Base-by-base conservation (phyloP, 2,888 invertebrate species). In the Hetaerina titia region DNA sequence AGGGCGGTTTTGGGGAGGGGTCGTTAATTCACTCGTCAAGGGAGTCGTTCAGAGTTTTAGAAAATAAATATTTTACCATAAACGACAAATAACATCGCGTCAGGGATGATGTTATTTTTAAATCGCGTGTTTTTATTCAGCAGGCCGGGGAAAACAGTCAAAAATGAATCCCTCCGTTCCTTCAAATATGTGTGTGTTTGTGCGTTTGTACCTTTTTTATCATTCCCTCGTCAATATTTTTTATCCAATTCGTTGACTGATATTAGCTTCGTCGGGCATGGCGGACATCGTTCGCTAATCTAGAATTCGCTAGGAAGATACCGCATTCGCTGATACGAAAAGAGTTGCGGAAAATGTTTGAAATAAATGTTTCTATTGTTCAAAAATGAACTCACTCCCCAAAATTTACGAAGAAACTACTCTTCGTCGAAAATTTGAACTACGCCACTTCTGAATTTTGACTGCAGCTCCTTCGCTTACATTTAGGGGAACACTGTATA, bases 21-120 rank as follows among this genome's bases (percentile, higher is more conserved):
- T 81, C 81, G 81, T 81, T 81, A 81, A 81, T 81, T 81, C 81
- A 81, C 31, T 81, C 81, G 81, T 81, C 81, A 31, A 7, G 31
- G 81, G 81, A 81, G 81, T 31, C 81, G 31, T 81, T 13, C 13
- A 22, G 15, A 25, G 13, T 81, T 81, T 81, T 31, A 31, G 31
- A 81, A 81, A 81, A 81, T 81, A 81, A 81, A 81, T 81, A 81
- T 81, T 31, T 31, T 31, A 15, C 25, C 81, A 81, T 81, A 81
- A 81, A 81, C 25, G 81, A 81, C 81, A 81, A 81, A 81, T 81
- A 81, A 81, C 81, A 81, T 31, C 81, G 81, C 81, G 81, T 31
- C 31, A 8, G 81, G 81, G 31, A 31, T 81, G 81, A 81, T 81
- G 81, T 81, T 81, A 81, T 81, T 81, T 81, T 81, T 31, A 81